Evolutionary conservation across 2,797 vertebrate species (phyloP).

Genomic region (Varecia variegata): DNA sequence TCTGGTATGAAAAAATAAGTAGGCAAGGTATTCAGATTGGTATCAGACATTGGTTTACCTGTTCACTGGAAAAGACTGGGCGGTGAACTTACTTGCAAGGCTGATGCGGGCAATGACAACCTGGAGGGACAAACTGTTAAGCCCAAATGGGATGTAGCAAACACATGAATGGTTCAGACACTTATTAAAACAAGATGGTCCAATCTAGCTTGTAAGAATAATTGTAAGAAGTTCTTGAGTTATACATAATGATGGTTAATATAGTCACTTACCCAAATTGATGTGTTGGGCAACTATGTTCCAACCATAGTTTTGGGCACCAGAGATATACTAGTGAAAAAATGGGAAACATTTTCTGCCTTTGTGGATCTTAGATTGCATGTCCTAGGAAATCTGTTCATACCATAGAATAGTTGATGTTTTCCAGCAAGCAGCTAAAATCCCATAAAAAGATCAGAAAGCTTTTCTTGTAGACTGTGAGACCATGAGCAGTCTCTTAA

Average conservation of each 20-base stretch:
- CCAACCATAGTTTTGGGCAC: not conserved
- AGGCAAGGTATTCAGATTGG: not conserved
- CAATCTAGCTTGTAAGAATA: not conserved
- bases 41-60: not conserved
- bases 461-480: not conserved
- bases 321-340: not conserved
- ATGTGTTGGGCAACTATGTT: not conserved
- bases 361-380: not conserved
- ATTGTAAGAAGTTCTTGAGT: not conserved
- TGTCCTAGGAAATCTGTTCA: not conserved
- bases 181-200: not conserved
- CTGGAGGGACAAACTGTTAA: not conserved
- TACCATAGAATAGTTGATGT: not conserved
- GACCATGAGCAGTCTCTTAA: not conserved
- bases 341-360: not conserved
- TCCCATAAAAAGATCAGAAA: not conserved
- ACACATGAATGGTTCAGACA: not conserved
- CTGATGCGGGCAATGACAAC: accelerated
- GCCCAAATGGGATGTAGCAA: not conserved
- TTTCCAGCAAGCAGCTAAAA: not conserved
- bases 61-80: not conserved
- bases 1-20: not conserved
- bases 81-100: not conserved
- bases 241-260: not conserved
- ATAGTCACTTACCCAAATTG: not conserved